Evolutionary conservation across 2,113 vertebrate genomes (phyloP).

Genomic region (Anolis carolinensis): DNA sequence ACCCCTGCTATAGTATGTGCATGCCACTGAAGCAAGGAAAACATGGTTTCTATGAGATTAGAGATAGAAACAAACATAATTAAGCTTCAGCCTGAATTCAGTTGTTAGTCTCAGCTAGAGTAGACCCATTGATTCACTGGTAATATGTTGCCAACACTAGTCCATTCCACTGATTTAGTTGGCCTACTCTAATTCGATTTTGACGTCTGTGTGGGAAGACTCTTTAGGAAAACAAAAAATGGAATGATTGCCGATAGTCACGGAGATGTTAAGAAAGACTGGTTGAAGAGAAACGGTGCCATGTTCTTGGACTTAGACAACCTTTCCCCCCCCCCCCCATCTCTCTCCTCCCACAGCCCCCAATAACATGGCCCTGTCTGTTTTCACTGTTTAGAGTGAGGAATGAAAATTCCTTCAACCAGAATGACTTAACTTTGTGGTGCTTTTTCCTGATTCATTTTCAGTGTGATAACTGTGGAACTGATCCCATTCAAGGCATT

Average conservation of each 20-base stretch:
- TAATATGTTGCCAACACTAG: too few species aligned
- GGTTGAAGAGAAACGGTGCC: too few species aligned
- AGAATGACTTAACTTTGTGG: neutral
- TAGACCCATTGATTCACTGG: too few species aligned
- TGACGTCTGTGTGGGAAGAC: neutral
- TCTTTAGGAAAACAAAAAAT: neutral
- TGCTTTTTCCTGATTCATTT: slow-evolving; percentile 42
- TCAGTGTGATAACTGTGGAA: slow-evolving; percentile 93
- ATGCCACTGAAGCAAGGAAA: neutral
- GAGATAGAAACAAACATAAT: neutral
- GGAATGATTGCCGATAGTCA: too few species aligned
- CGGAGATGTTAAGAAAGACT: too few species aligned
- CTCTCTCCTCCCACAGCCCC: neutral
- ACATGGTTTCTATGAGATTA: neutral
- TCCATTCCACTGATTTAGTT: too few species aligned
- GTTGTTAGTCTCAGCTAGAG: too few species aligned
- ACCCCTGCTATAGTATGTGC: neutral
- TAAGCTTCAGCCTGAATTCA: neutral
- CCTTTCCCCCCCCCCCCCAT: too few species aligned
- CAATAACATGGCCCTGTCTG: neutral
- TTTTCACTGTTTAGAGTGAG: neutral
- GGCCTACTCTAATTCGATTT: too few species aligned
- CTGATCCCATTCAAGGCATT: slow-evolving; percentile 93
- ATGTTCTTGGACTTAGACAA: too few species aligned
- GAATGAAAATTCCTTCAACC: neutral